A percentile compares a stretch with the other conserved stretches of the same genome.
Evolutionary conservation across 2,797 vertebrate species (phyloP).

Genomic region (Holocentrus rufus): DNA sequence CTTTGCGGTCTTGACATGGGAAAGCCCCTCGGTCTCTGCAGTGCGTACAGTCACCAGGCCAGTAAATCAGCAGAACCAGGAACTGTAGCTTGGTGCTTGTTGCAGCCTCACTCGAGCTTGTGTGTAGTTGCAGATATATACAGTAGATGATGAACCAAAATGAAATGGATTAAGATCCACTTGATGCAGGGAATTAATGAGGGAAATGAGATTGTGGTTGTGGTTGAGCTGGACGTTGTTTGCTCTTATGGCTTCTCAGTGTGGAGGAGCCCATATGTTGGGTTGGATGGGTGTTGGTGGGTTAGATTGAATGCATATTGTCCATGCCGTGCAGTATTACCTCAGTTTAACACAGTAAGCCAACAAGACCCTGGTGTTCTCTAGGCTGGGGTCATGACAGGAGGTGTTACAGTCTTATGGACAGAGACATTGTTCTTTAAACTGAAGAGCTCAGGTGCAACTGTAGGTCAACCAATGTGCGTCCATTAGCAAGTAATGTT

Average conservation of each 20-base stretch:
- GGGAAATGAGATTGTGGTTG: too few relatives aligned
- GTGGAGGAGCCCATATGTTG: not conserved
- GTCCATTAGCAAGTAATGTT: not conserved
- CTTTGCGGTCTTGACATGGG: conserved; percentile 32
- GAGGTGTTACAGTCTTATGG: not conserved
- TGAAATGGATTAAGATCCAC: not conserved
- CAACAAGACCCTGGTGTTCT: not conserved
- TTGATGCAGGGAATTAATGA: not conserved
- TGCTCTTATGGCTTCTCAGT: too few relatives aligned
- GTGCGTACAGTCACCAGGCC: not conserved
- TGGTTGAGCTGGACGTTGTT: not conserved
- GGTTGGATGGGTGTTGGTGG: not conserved
- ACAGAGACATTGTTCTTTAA: not conserved
- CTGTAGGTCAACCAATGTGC: not conserved
- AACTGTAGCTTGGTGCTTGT: conserved; percentile 8
- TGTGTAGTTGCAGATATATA: not conserved
- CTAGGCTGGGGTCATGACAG: not conserved
- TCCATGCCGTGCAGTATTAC: too few relatives aligned
- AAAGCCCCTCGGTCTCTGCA: conserved; percentile 20
- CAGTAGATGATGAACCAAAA: not conserved
- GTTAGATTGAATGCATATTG: not conserved
- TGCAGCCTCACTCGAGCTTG: not conserved
- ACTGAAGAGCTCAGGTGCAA: not conserved
- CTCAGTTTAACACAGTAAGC: not conserved
- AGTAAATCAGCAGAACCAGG: not conserved